Conservation (phyloP, 2,797 vertebrate genomes). For the Amniataba percoides region DNA sequence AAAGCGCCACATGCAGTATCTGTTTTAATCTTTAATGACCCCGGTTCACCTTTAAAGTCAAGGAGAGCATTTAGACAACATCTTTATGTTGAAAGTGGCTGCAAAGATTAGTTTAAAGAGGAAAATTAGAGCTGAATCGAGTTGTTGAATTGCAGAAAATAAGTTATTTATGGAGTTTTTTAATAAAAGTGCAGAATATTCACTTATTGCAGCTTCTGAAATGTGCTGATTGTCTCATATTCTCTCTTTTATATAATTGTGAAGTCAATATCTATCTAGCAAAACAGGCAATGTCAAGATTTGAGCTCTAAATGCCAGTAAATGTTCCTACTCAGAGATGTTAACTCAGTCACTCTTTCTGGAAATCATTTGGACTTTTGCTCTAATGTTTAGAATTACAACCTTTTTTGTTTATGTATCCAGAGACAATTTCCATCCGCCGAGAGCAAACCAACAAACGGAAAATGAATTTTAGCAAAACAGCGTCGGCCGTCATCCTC, state of each 20-base stretch:
- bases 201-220: background rate
- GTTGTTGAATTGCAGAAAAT: background rate
- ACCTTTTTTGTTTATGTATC: background rate
- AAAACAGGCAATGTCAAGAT: background rate
- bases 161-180: too few relatives aligned
- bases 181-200: background rate
- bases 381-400: constrained; percentile 17
- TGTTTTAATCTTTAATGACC: background rate
- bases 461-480: constrained; percentile 39
- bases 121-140: too few relatives aligned
- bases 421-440: constrained; percentile 22
- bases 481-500: constrained; percentile 28
- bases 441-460: constrained; percentile 23
- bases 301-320: background rate
- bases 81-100: background rate
- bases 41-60: background rate
- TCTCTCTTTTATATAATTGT: background rate
- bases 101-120: background rate
- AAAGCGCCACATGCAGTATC: accelerated
- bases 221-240: background rate
- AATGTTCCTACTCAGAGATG: background rate
- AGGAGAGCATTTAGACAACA: background rate
- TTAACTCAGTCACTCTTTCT: constrained; percentile 13
- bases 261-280: too few relatives aligned
- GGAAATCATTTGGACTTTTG: constrained; percentile 20